Percentiles rank a stretch among this genome's conserved stretches.
These are phyloP conservation scores for Lasioglossum calceatum DNA, from an alignment of 2,888 invertebrate genomes.

Conservation along the genomic window DNA sequence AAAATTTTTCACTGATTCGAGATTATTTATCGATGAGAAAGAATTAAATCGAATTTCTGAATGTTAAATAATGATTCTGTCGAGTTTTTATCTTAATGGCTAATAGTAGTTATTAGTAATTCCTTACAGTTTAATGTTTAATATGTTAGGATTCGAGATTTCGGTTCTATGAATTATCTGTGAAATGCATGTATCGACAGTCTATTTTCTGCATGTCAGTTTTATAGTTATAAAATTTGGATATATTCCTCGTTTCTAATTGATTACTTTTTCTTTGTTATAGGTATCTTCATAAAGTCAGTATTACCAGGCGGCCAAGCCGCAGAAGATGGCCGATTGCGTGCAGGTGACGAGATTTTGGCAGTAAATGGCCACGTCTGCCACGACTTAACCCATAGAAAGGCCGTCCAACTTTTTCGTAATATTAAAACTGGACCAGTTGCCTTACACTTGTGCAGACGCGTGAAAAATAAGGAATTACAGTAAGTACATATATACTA, in stretches of 20 bases:
- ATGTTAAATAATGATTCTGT: background rate
- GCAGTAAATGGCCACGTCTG: conserved; percentile 93
- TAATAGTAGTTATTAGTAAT: background rate
- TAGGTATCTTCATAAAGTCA: conserved; percentile 93
- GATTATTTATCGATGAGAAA: background rate
- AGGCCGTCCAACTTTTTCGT: conserved; percentile 92
- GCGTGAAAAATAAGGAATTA: conserved; percentile 84
- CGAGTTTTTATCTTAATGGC: background rate
- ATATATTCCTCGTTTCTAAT: background rate
- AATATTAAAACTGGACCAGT: conserved; percentile 91
- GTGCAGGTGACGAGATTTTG: conserved; percentile 93
- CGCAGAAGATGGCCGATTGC: conserved; percentile 92
- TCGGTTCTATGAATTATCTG: background rate
- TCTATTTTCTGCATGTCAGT: conserved; percentile 14
- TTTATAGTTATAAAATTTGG: background rate
- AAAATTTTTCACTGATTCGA: background rate
- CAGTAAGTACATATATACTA: conserved; percentile 79
- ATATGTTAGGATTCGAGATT: background rate
- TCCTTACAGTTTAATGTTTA: conserved; percentile 4
- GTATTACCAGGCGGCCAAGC: conserved; percentile 93
- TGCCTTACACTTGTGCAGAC: conserved; percentile 90
- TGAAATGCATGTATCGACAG: background rate
- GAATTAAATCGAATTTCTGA: background rate
- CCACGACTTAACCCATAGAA: conserved; percentile 92
- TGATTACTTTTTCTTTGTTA: conserved; percentile 26